Conservation (phyloP, 1,140 invertebrate species). For the Trypoxylus dichotomus region DNA sequence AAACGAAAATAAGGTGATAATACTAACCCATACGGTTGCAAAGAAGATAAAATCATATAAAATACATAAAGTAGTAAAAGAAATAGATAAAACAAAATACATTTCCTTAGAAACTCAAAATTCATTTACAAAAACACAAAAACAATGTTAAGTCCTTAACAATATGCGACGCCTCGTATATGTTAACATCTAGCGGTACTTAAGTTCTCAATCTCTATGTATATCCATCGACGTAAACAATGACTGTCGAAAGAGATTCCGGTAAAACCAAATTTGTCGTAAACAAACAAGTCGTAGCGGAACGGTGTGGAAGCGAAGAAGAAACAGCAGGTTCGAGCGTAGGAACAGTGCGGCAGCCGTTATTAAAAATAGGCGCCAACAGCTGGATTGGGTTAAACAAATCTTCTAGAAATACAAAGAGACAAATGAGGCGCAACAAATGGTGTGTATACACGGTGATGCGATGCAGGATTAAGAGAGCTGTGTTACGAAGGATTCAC, state of each 20-base stretch:
- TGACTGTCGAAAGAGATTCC: slow-evolving; percentile 9
- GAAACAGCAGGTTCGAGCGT: background rate
- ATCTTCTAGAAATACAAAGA: slow-evolving; percentile 24
- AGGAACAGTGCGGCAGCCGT: background rate
- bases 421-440: slow-evolving; percentile 11
- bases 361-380: slow-evolving; percentile 22
- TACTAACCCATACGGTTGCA: too few relatives aligned
- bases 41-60: too few relatives aligned
- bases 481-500: too few relatives aligned
- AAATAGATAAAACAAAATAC: too few relatives aligned
- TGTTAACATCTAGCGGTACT: background rate
- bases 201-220: background rate
- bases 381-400: slow-evolving; percentile 20
- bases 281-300: background rate
- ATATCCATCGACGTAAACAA: background rate
- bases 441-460: slow-evolving; percentile 5
- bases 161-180: background rate
- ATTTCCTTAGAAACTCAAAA: too few relatives aligned
- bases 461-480: background rate
- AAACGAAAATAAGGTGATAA: too few relatives aligned
- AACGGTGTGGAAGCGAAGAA: background rate
- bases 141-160: too few relatives aligned
- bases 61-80: too few relatives aligned
- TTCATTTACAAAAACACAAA: too few relatives aligned
- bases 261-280: slow-evolving; percentile 22